These are phyloP conservation scores for Tholera decimalis DNA, from an alignment of 2,888 invertebrate species.

Conservation along the genomic window DNA sequence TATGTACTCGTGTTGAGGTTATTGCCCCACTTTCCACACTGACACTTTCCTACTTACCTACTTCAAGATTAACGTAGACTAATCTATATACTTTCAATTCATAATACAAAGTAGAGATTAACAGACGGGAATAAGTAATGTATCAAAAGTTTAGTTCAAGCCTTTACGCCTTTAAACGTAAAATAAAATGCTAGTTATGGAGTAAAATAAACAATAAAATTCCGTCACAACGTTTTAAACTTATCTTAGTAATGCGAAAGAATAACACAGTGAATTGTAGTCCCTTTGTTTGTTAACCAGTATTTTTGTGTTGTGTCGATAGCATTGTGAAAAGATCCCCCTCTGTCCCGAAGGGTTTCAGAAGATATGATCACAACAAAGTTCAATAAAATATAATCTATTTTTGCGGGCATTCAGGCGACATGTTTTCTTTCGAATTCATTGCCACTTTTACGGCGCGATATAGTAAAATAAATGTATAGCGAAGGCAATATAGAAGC, in stretches of 20 bases:
- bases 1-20: no score
- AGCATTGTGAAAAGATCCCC: conserved; percentile 79
- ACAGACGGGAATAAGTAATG: background rate
- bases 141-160: background rate
- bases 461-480: conserved; percentile 55
- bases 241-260: conserved; percentile 59
- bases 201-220: conserved; percentile 48
- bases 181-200: conserved; percentile 24
- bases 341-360: conserved; percentile 74
- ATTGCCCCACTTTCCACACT: no score
- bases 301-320: conserved; percentile 77
- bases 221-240: conserved; percentile 50
- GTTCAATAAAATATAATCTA: conserved; percentile 80
- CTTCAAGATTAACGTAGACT: background rate
- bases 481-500: conserved; percentile 32
- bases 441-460: conserved; percentile 57
- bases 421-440: conserved; percentile 62
- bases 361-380: conserved; percentile 78
- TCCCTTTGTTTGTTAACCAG: conserved; percentile 76
- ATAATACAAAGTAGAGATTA: no score
- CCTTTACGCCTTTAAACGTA: background rate
- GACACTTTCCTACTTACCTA: no score
- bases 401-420: conserved; percentile 69
- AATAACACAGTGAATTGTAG: conserved; percentile 62
- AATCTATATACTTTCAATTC: background rate